Base-by-base conservation (phyloP, 2,113 vertebrate species). In the Salminus brasiliensis region DNA sequence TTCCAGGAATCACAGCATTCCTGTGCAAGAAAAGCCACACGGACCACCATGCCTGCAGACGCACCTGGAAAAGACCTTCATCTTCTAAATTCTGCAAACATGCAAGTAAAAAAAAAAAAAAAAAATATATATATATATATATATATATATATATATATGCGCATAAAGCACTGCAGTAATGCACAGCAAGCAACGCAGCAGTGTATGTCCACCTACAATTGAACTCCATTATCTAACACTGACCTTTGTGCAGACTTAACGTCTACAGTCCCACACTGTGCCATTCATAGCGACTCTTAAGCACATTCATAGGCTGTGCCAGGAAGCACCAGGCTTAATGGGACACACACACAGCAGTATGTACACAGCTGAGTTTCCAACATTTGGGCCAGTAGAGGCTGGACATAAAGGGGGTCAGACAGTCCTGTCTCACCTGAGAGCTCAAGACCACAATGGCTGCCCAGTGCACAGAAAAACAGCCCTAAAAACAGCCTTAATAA, bases 301-400 rank as follows among this genome's bases (percentile, higher is more conserved):
- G 71, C 53, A 73, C 69, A 81, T 85, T 76, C 87, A 83, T 84
- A 86, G 76, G 78, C 76, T 62, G 66, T 25, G 47, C 81, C 70
- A 66, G 1, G 69, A 74, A 32, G 11, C 27, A 63, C 30, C 36
- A 41, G 41, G 70, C 81, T 89, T 83, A 87, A 85, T 86, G 84
- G 85, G 83, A 85, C 73, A 62, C 69, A 62, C 69, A 57, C 34
- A 74, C 52, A 39, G 72, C 18, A 43, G 32, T 80, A 80, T 89
- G 79, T 78, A 63, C 83, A 83, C 83, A 90, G 86, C 87, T 88
- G 84, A 66, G 55, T 85, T 84, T 76, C 65, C 80, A 72, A 79
- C 32, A 67, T 49, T 72, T 27, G 60, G 25, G 29, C 21, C 18
- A 52, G 49, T 66, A 55, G 25, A 27, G 5, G 60, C 69, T 66